Evolutionary conservation across 1,140 invertebrate genomes (phyloP).

Genomic region (Drosophila orena): DNA sequence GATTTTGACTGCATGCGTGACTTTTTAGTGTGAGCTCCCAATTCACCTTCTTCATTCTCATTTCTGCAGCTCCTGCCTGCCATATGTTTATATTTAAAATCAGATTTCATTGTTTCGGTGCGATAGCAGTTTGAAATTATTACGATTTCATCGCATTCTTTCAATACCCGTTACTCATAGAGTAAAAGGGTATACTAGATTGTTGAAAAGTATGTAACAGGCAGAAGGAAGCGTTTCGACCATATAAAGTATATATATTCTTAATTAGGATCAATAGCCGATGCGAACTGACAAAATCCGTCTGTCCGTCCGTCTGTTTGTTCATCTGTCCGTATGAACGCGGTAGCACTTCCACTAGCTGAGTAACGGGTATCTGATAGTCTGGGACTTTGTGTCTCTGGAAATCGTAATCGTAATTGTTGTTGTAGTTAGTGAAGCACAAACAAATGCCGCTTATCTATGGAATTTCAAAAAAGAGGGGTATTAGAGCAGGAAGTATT

Average conservation of each 20-base stretch:
- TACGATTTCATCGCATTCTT: conserved; percentile 29
- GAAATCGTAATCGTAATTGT: conserved; percentile 44
- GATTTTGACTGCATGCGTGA: conserved; percentile 18
- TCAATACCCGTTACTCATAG: background rate
- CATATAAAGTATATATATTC: too few species aligned
- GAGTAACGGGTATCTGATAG: too few species aligned
- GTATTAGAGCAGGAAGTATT: too few species aligned
- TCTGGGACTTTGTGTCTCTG: conserved; percentile 22
- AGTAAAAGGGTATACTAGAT: too few species aligned
- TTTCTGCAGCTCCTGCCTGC: background rate
- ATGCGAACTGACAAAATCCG: too few species aligned
- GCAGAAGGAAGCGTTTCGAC: too few species aligned
- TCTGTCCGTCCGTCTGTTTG: too few species aligned
- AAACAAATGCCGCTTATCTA: conserved; percentile 58
- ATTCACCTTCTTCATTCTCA: background rate
- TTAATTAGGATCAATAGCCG: too few species aligned
- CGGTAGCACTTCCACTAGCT: too few species aligned
- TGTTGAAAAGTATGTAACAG: too few species aligned
- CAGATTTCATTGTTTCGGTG: conserved; percentile 79
- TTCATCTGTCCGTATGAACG: too few species aligned
- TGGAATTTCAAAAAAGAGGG: conserved; percentile 15
- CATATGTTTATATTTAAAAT: conserved; percentile 60
- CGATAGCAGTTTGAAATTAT: conserved; percentile 66
- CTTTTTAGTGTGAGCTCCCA: conserved; percentile 9
- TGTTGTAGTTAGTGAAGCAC: conserved; percentile 78